These are phyloP conservation scores for Microhierax caerulescens DNA, from an alignment of 2,797 vertebrate species.

Conservation along the genomic window DNA sequence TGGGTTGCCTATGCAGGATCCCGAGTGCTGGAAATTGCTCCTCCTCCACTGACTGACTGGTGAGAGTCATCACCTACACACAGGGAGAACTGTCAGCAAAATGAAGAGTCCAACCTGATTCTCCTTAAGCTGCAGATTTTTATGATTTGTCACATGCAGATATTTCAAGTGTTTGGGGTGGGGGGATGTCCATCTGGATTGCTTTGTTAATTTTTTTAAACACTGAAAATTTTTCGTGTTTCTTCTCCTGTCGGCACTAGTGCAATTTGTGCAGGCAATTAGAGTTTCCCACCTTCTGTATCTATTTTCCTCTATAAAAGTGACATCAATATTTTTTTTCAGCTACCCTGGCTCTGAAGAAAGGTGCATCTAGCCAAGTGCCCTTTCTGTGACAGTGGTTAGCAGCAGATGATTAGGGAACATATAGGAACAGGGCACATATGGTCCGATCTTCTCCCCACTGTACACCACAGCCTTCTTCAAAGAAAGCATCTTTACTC, in stretches of 20 bases:
- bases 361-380: not conserved
- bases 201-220: not conserved
- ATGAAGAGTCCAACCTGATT: not conserved
- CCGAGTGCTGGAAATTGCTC: not conserved
- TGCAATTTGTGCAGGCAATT: not conserved
- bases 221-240: not conserved
- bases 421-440: not conserved
- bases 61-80: not conserved
- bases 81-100: not conserved
- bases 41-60: not conserved
- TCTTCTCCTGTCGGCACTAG: not conserved
- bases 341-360: not conserved
- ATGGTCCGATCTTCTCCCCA: not conserved
- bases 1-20: not conserved
- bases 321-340: not conserved
- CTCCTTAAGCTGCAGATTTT: not conserved
- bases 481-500: not conserved
- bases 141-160: not conserved
- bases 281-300: not conserved
- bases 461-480: not conserved
- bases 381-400: not conserved
- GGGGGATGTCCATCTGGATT: not conserved
- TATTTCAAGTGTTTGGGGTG: not conserved
- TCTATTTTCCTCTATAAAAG: not conserved
- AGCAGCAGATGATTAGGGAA: not conserved